A percentile compares a stretch with the other conserved stretches of the same genome.
Evolutionary conservation across 2,797 vertebrate genomes (phyloP).

Genomic region (Gymnoscopelus microlampas): DNA sequence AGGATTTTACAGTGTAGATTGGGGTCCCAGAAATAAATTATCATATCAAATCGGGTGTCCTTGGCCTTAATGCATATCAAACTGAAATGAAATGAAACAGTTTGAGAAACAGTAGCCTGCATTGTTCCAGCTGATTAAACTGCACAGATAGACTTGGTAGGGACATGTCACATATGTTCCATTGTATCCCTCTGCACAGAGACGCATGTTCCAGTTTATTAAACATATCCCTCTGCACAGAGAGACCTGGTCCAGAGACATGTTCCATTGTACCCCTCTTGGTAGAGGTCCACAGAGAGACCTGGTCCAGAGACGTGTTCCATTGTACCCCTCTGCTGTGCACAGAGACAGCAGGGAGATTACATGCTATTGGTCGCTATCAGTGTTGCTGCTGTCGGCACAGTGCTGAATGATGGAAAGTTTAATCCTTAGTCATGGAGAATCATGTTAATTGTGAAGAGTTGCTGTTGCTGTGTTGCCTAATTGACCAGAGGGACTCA

Average conservation of each 20-base stretch:
- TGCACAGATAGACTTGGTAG: too few relatives aligned
- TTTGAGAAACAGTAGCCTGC: too few relatives aligned
- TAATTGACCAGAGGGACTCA: constrained; percentile 15
- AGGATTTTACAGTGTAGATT: too few relatives aligned
- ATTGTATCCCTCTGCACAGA: too few relatives aligned
- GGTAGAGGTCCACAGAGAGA: too few relatives aligned
- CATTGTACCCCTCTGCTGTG: not conserved
- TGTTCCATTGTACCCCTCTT: not conserved
- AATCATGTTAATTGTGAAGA: constrained; percentile 39
- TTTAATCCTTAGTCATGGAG: constrained; percentile 42
- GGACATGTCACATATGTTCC: too few relatives aligned
- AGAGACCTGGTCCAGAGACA: not conserved
- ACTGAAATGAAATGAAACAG: too few relatives aligned
- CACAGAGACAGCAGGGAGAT: constrained; percentile 21
- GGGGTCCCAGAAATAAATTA: too few relatives aligned
- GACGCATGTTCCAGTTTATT: not conserved
- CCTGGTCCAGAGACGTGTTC: not conserved
- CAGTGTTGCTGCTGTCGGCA: constrained; percentile 41
- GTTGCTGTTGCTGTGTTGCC: constrained; percentile 36
- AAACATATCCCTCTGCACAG: not conserved
- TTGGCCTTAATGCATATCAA: too few relatives aligned
- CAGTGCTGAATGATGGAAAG: constrained; percentile 17
- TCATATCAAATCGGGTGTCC: too few relatives aligned
- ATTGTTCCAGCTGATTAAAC: too few relatives aligned
- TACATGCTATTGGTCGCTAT: constrained; percentile 37